A percentile compares a stretch with the other conserved stretches of the same genome.
phyloP scores from a whole-genome alignment of 1,140 invertebrate genomes.

The Apocrypta bakeri region DNA sequence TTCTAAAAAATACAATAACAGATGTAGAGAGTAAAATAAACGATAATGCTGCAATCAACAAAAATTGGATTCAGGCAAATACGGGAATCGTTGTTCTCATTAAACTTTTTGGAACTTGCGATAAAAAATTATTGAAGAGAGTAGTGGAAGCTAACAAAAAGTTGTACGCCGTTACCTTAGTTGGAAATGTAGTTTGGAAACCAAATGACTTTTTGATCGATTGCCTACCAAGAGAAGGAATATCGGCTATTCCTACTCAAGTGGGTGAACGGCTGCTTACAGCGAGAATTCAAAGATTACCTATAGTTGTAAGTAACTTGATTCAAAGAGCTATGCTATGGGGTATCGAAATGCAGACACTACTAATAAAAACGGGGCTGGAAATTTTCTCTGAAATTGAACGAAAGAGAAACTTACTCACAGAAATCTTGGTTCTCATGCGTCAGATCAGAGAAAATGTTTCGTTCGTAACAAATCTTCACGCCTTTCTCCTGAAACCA shows the following conservation, averaged over 20 bases:
- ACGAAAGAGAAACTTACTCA: slow-evolving; percentile 77
- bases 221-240: slow-evolving; percentile 62
- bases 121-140: slow-evolving; percentile 85
- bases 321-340: slow-evolving; percentile 63
- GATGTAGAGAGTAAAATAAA: slow-evolving; percentile 80
- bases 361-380: slow-evolving; percentile 65
- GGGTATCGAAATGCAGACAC: slow-evolving; percentile 64
- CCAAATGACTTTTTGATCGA: slow-evolving; percentile 83
- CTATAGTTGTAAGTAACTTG: slow-evolving; percentile 55
- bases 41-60: slow-evolving; percentile 75
- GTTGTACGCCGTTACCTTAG: slow-evolving; percentile 83
- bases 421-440: slow-evolving; percentile 80
- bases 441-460: slow-evolving; percentile 79
- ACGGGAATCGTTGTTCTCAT: slow-evolving; percentile 82
- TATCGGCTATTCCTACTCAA: slow-evolving; percentile 54
- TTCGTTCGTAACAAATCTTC: slow-evolving; percentile 86
- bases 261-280: slow-evolving; percentile 66
- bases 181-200: slow-evolving; percentile 87
- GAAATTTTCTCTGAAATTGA: slow-evolving; percentile 77
- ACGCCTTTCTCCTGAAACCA: slow-evolving; percentile 83
- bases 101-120: slow-evolving; percentile 84
- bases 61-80: slow-evolving; percentile 83
- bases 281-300: slow-evolving; percentile 60
- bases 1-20: slow-evolving; percentile 79
- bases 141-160: slow-evolving; percentile 86